Base-by-base conservation (phyloP, 1,140 invertebrate species). In the Bemisia tabaci region DNA sequence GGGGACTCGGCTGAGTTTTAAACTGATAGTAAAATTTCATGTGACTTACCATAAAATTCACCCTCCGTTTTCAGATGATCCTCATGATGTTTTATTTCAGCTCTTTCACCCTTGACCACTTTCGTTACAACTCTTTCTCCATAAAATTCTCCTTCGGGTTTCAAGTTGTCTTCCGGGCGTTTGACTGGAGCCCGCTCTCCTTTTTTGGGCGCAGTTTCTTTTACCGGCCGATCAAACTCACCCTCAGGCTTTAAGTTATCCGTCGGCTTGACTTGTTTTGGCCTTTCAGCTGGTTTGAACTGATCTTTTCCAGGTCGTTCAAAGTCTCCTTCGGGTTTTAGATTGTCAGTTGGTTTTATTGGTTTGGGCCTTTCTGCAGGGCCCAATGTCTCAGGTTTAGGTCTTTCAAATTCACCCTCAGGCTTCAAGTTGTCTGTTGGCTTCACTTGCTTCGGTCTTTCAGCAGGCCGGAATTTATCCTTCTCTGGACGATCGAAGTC, bases 161-260 rank as follows among this genome's bases (percentile, higher is more conserved):
- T 77, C 9, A 84, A 70, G 62, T 81, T 79, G 68, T 84, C 82
- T 71, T 82, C 78, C 64, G 82, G 81, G 63, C 77, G 79, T 58
- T 76, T 80, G 17, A 82, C 75, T 70, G 82, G 79, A 2, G 82
- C 82, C 26, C 82, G 78, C 70, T 84, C 82, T 2, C 81, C 82
- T n/a, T n/a, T n/a, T n/a, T n/a, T n/a, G n/a, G n/a, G n/a, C n/a
- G n/a, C n/a, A n/a, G n/a, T n/a, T n/a, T n/a, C n/a, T n/a, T n/a
- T n/a, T n/a, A n/a, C n/a, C n/a, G n/a, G n/a, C n/a, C n/a, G n/a
- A n/a, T n/a, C n/a, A n/a, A n/a, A n/a, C n/a, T n/a, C n/a, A n/a
- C n/a, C n/a, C 75, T 86, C 80, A 33, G 80, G 77, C 72, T 76
- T 80, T 0, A 88, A 72, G 74, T 87, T 87, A 71, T 88, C 85